These are phyloP conservation scores for Allophyes oxyacanthae DNA, from an alignment of 2,888 invertebrate genomes.

Conservation along the genomic window DNA sequence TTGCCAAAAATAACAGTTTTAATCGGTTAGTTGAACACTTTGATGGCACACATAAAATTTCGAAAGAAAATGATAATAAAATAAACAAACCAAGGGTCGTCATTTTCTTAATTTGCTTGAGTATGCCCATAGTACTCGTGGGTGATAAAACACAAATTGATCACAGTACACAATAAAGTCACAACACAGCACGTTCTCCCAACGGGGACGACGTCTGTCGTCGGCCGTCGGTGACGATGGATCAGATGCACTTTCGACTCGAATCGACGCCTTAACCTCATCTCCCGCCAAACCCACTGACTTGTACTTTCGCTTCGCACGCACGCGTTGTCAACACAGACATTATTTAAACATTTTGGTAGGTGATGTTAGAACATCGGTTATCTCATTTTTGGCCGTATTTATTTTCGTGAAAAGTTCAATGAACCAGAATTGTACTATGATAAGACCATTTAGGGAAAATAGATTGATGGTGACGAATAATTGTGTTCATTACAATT, in stretches of 20 bases:
- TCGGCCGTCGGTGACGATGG: conserved; percentile 67
- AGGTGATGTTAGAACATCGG: conserved; percentile 20
- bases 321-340: conserved; percentile 56
- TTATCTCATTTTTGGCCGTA: conserved; percentile 23
- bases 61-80: conserved; percentile 17
- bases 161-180: conserved; percentile 50
- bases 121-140: conserved; percentile 75
- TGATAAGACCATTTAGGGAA: too few species aligned
- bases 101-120: conserved; percentile 85
- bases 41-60: conserved; percentile 2
- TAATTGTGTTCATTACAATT: too few species aligned
- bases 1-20: too few species aligned
- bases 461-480: too few species aligned
- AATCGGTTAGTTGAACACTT: conserved; percentile 26
- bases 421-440: too few species aligned
- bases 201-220: conserved; percentile 69
- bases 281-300: conserved; percentile 58
- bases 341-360: conserved; percentile 74
- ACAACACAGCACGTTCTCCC: conserved; percentile 51
- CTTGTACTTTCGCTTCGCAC: conserved; percentile 54
- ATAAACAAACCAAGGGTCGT: conserved; percentile 76
- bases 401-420: too few species aligned
- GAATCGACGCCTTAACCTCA: conserved; percentile 47
- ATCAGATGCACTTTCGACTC: conserved; percentile 73
- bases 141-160: conserved; percentile 33